Conservation (phyloP, 2,113 vertebrate genomes). For the Sardina pilchardus region DNA sequence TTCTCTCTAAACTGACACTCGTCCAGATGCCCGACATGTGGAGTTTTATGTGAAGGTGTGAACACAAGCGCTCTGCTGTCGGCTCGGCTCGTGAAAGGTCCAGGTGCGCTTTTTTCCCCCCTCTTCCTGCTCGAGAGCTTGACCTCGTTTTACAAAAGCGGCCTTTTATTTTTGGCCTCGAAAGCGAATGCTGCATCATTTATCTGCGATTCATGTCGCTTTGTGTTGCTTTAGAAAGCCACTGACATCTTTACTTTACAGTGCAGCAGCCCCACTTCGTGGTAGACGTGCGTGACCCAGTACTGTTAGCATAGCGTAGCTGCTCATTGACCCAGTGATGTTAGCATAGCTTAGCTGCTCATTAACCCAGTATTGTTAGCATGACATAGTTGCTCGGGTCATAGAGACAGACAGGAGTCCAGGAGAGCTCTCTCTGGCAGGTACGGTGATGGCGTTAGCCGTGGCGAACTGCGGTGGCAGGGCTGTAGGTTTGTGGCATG, state of each 20-base stretch:
- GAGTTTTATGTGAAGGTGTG: constrained; percentile 17
- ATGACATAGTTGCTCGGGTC: neutral
- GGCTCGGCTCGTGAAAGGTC: neutral
- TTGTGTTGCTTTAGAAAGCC: neutral
- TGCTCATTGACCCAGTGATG: neutral
- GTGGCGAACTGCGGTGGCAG: neutral
- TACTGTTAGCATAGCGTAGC: neutral
- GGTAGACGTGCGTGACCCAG: neutral
- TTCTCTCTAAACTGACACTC: neutral
- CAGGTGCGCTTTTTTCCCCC: neutral
- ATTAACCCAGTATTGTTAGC: neutral
- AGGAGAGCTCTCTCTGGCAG: neutral
- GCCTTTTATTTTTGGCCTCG: neutral
- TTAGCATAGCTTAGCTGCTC: neutral
- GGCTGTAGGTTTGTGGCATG: neutral
- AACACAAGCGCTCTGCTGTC: neutral
- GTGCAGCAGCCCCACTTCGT: neutral
- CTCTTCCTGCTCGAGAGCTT: neutral
- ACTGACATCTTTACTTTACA: neutral
- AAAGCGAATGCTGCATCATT: neutral
- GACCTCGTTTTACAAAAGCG: neutral
- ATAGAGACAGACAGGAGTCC: neutral
- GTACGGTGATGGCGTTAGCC: neutral
- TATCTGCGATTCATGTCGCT: neutral
- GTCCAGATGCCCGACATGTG: neutral